These are phyloP conservation scores for Eupithecia dodoneata DNA, from an alignment of 2,888 invertebrate species.

Conservation along the genomic window DNA sequence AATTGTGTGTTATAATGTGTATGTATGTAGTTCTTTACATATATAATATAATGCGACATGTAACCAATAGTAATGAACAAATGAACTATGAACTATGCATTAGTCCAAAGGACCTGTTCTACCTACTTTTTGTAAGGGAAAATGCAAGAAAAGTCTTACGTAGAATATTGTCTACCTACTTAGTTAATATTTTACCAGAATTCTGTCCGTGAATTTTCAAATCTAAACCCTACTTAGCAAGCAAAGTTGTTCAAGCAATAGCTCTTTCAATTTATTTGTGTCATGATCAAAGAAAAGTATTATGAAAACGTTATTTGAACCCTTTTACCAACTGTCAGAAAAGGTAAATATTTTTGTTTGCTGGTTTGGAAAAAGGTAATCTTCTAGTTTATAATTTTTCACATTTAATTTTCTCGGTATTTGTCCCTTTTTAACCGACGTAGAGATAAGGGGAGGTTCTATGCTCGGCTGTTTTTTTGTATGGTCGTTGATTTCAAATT, in stretches of 20 bases:
- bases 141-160: too few relatives aligned
- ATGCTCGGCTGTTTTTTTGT: too few relatives aligned
- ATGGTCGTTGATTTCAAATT: too few relatives aligned
- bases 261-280: not conserved
- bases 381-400: not conserved
- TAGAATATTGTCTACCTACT: not conserved
- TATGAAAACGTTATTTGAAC: not conserved
- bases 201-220: not conserved
- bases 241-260: not conserved
- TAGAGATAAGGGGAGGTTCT: too few relatives aligned
- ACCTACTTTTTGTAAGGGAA: too few relatives aligned
- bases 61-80: too few relatives aligned
- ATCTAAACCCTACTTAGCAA: not conserved
- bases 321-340: not conserved
- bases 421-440: not conserved
- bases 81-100: too few relatives aligned
- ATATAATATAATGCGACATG: too few relatives aligned
- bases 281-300: conserved; percentile 1
- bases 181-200: not conserved
- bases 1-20: too few relatives aligned
- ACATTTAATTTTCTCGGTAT: not conserved
- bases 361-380: not conserved
- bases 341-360: not conserved
- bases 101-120: too few relatives aligned
- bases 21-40: too few relatives aligned